Evolutionary conservation across 92 coral and sea anemone genomes (phyloP).

Genomic region (Epizoanthus stellaris): DNA sequence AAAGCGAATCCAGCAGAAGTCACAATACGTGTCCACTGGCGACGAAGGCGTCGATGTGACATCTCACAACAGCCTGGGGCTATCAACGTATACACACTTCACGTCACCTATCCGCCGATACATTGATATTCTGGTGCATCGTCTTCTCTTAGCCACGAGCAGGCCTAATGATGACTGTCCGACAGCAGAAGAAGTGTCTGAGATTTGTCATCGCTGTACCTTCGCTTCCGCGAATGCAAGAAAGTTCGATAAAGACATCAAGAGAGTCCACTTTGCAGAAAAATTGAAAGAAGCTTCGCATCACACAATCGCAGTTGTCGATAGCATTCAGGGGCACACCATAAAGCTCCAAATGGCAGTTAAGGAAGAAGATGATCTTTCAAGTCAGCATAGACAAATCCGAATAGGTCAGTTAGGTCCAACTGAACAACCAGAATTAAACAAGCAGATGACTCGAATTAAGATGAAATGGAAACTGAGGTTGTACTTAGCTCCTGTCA

Average conservation of each 20-base stretch:
- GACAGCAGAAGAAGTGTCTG: constrained; percentile 65
- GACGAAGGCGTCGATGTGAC: constrained; percentile 41
- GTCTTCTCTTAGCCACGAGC: constrained; percentile 52
- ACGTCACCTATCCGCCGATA: constrained; percentile 97
- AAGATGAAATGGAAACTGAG: constrained; percentile 70
- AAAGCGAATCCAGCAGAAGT: constrained; percentile 64
- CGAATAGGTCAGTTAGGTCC: constrained; percentile 71
- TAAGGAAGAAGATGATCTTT: constrained; percentile 63
- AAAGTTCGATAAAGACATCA: constrained; percentile 71
- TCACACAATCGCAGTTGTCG: constrained; percentile 64
- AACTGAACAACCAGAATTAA: constrained; percentile 36
- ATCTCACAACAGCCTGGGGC: constrained; percentile 62
- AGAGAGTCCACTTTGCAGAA: constrained; percentile 67
- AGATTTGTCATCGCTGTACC: constrained; percentile 82
- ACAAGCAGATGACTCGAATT: constrained; percentile 23
- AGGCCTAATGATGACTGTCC: background rate
- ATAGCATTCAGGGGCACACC: constrained; percentile 54
- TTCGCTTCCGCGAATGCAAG: constrained; percentile 61
- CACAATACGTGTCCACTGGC: constrained; percentile 74
- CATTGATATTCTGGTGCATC: constrained; percentile 89
- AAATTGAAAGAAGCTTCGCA: constrained; percentile 57
- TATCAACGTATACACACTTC: constrained; percentile 77
- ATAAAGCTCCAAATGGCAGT: constrained; percentile 54
- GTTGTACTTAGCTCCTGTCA: constrained; percentile 50
- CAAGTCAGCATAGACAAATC: constrained; percentile 56